Conservation (phyloP, 2,113 vertebrate genomes). For the Hymenochirus boettgeri region DNA sequence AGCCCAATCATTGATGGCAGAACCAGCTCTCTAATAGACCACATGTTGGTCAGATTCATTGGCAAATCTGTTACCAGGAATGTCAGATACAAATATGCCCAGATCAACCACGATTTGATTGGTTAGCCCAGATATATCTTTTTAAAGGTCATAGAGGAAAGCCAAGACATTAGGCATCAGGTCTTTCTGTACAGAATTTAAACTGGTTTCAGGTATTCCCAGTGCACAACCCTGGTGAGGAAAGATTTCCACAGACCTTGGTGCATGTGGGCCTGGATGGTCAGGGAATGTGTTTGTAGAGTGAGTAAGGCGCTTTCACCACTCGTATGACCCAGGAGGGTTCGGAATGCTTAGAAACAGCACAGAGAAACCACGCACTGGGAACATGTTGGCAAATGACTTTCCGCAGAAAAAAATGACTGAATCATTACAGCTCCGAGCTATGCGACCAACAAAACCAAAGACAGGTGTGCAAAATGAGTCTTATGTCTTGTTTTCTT, state of each 20-base stretch:
- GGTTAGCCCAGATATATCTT: too few species aligned
- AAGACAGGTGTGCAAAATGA: too few species aligned
- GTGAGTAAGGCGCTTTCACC: conserved; percentile 1
- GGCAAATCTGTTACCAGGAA: too few species aligned
- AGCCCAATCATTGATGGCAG: too few species aligned
- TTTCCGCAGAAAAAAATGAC: not conserved
- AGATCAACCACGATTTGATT: too few species aligned
- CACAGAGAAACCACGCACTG: not conserved
- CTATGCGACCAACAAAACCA: too few species aligned
- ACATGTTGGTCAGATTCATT: too few species aligned
- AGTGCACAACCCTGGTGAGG: not conserved
- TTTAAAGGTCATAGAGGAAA: too few species aligned
- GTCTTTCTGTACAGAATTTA: not conserved
- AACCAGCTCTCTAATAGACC: too few species aligned
- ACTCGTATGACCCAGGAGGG: conserved; percentile 10
- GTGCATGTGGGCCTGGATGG: not conserved
- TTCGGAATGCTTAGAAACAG: conserved; percentile 8
- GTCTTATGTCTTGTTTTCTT: too few species aligned
- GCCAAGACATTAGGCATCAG: not conserved
- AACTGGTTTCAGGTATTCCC: conserved; percentile 4
- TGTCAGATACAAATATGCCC: too few species aligned
- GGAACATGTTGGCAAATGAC: not conserved
- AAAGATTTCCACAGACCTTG: not conserved
- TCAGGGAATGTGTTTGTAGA: not conserved
- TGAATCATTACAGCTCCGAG: not conserved